phyloP scores from a whole-genome alignment of 2,797 vertebrate species.

The Tragelaphus oryx region DNA sequence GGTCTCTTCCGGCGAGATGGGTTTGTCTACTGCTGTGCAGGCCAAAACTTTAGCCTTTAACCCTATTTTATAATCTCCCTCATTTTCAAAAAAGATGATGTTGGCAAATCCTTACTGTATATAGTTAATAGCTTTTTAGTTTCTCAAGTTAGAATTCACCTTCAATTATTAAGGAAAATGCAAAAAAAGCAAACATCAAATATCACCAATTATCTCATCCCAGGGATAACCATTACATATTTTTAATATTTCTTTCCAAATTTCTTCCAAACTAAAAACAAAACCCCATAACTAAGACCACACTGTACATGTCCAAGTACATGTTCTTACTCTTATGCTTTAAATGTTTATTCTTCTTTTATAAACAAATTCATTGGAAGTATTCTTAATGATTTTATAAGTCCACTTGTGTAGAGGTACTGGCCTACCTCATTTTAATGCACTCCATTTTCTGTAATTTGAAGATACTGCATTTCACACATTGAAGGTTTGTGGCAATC shows the following conservation, averaged over 20 bases:
- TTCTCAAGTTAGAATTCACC: slow-evolving; percentile 2
- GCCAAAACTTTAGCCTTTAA: background rate
- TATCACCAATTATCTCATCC: background rate
- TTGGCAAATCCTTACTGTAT: background rate
- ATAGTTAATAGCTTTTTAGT: background rate
- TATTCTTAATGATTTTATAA: background rate
- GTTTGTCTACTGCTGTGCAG: background rate
- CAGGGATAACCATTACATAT: background rate
- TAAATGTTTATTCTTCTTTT: background rate
- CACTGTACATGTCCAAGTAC: background rate
- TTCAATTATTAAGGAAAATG: background rate
- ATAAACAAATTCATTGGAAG: background rate
- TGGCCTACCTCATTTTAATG: background rate
- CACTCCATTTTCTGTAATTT: background rate
- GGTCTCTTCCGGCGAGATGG: fast-evolving
- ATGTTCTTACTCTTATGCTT: background rate
- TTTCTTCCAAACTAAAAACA: background rate
- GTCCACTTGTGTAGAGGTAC: background rate
- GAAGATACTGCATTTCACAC: background rate
- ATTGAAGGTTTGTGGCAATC: background rate
- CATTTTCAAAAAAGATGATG: background rate
- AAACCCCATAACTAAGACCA: background rate
- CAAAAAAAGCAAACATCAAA: background rate
- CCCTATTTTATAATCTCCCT: background rate
- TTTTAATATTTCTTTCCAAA: background rate